Evolutionary conservation across 2,888 invertebrate genomes (phyloP).

Genomic region (Rhopalosiphum nymphaeae): DNA sequence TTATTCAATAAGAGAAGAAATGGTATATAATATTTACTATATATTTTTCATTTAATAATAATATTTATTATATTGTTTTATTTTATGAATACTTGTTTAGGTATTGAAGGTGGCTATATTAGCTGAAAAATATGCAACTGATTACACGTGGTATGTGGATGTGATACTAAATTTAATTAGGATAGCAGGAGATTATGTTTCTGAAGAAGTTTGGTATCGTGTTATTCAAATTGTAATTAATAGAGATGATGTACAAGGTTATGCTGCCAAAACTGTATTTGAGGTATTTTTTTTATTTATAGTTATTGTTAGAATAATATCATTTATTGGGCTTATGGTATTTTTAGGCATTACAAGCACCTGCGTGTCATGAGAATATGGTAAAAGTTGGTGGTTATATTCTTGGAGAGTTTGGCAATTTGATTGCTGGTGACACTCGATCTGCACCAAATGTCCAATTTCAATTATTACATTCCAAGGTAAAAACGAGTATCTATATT

Average conservation of each 20-base stretch:
- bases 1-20: constrained; percentile 99
- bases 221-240: constrained; percentile 99
- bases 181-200: constrained; percentile 99
- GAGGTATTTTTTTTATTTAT: constrained; percentile 74
- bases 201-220: constrained; percentile 99
- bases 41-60: background rate
- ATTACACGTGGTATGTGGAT: constrained; percentile 99
- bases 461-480: constrained; percentile 96
- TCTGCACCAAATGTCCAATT: constrained; percentile 98
- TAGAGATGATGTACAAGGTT: constrained; percentile 99
- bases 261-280: constrained; percentile 99
- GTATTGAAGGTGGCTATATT: constrained; percentile 98
- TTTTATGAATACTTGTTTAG: constrained; percentile 69
- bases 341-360: constrained; percentile 89
- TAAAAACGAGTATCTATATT: constrained; percentile 67
- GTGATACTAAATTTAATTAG: constrained; percentile 98
- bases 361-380: constrained; percentile 99
- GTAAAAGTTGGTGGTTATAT: constrained; percentile 99
- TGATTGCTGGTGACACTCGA: constrained; percentile 98
- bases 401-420: constrained; percentile 98
- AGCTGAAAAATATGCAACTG: constrained; percentile 99
- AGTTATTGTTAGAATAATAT: constrained; percentile 35
- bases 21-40: constrained; percentile 75
- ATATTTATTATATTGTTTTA: constrained; percentile 46
- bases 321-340: constrained; percentile 34